Base-by-base conservation (phyloP, 2,797 vertebrate genomes). In the Chelonia mydas region DNA sequence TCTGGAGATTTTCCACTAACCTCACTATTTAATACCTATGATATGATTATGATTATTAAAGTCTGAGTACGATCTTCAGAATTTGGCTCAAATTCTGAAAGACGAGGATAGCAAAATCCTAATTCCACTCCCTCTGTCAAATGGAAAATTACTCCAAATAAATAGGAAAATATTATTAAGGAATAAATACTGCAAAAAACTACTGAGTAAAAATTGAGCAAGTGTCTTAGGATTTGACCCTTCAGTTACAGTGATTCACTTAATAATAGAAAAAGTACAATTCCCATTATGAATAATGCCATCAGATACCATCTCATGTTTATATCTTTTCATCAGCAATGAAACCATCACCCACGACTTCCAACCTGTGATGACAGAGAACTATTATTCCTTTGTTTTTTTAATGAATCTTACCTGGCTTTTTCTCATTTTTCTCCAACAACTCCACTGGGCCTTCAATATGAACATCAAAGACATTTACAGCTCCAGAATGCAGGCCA, bases 401-500 rank as follows among this genome's bases (percentile, higher is more conserved):
- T 55, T 87, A 92, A 79, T 76, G 86, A 76, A 28, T 76, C 74
- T 86, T 37, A 55, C 76, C 9, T 0, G 74, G 85, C 81, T 94
- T 83, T 47, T 89, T 95, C 84, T 86, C 0, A 0, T 50, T 45
- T 81, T 95, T 94, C 89, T 81, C 88, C 87, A 53, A 27, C 37
- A 89, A 87, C 16, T 74, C 72, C 78, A 83, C 1, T 1, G 89
- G 33, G 54, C n/a, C 72, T 85, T 91, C 54, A 79, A 74, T 19
- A 51, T 61, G n/a, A 55, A 94, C 19, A 90, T 84, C 77, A 84
- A 82, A 94, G 90, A 94, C 31, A 76, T 51, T 83, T 49, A 92
- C 72, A 50, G 65, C 57, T 90, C 92, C 92, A 81, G 92, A 81
- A 76, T 93, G 55, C 16, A 59, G 86, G 17, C 96, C 96, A 92